phyloP scores from a whole-genome alignment of 2,888 invertebrate species.

The Cybosia mesomella region DNA sequence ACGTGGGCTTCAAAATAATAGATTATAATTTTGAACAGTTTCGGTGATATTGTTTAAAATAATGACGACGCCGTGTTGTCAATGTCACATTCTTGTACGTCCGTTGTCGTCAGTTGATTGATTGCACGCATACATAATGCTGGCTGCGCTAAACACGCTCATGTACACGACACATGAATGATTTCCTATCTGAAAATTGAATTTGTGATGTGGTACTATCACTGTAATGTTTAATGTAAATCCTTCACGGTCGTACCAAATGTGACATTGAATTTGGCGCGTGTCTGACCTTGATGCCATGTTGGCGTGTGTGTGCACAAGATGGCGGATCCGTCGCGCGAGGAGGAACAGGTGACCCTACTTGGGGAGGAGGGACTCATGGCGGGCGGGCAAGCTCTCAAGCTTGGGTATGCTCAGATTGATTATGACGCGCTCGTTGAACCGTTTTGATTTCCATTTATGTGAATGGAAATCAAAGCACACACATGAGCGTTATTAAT shows the following conservation, averaged over 20 bases:
- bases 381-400: slow-evolving; percentile 98
- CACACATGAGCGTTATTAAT: slow-evolving; percentile 85
- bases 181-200: slow-evolving; percentile 43
- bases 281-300: slow-evolving; percentile 87
- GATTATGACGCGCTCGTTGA: slow-evolving; percentile 71
- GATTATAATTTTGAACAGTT: slow-evolving; percentile 48
- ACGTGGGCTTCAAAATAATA: slow-evolving; percentile 68
- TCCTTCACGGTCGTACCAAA: slow-evolving; percentile 56
- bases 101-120: slow-evolving; percentile 55
- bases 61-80: slow-evolving; percentile 65
- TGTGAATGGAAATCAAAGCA: slow-evolving; percentile 76
- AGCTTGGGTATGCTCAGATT: slow-evolving; percentile 95
- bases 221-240: slow-evolving; percentile 41
- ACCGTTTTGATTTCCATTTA: slow-evolving; percentile 75
- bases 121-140: slow-evolving; percentile 49
- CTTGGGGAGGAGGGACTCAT: slow-evolving; percentile 98
- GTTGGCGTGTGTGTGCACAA: slow-evolving; percentile 89
- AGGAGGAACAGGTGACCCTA: slow-evolving; percentile 98
- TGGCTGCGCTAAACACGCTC: slow-evolving; percentile 40
- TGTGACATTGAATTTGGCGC: slow-evolving; percentile 90
- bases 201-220: slow-evolving; percentile 35
- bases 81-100: slow-evolving; percentile 72
- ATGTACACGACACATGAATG: slow-evolving; percentile 28
- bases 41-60: slow-evolving; percentile 56
- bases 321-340: slow-evolving; percentile 98